These are phyloP conservation scores for Gallinago nigripennis DNA, from an alignment of 2,797 vertebrate species.

Conservation along the genomic window DNA sequence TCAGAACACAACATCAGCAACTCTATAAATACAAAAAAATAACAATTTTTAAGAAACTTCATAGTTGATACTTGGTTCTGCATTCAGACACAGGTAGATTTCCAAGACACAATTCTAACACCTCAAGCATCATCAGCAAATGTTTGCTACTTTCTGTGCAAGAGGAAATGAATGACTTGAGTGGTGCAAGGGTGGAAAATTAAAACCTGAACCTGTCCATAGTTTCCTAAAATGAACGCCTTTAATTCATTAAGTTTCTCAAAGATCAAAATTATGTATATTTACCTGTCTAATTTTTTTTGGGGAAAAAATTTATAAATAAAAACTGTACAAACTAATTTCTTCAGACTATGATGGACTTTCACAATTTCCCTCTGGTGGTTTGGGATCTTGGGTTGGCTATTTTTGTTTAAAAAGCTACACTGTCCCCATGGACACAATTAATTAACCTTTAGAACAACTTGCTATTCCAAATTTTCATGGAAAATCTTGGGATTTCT, in stretches of 20 bases:
- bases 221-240: background rate
- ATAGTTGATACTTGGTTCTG: background rate
- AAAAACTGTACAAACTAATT: background rate
- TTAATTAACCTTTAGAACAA: background rate
- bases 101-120: background rate
- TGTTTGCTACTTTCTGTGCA: background rate
- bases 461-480: background rate
- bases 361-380: background rate
- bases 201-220: background rate
- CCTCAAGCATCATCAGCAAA: background rate
- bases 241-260: background rate
- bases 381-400: background rate
- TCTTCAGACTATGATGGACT: background rate
- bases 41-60: background rate
- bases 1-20: background rate
- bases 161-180: background rate
- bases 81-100: background rate
- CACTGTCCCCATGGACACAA: fast-evolving
- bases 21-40: background rate
- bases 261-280: background rate
- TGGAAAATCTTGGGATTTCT: background rate
- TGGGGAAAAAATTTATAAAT: background rate
- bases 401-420: background rate
- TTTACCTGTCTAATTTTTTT: background rate
- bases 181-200: background rate